These are phyloP conservation scores for Clusia tigrina DNA, from an alignment of 2,888 invertebrate genomes.

Conservation along the genomic window DNA sequence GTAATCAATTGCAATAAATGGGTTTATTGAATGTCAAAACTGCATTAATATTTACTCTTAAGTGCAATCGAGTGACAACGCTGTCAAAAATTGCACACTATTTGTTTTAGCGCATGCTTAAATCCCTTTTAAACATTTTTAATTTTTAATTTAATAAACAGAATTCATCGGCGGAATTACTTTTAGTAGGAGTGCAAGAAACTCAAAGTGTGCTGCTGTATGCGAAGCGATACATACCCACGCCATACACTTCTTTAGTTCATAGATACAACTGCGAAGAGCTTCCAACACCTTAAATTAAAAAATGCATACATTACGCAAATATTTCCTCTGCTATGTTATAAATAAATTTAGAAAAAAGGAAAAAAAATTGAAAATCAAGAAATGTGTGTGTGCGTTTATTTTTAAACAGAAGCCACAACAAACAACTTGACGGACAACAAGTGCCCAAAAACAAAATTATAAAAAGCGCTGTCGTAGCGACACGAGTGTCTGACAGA, in stretches of 20 bases:
- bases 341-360: conserved; percentile 1
- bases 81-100: neutral
- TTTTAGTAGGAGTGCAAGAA: neutral
- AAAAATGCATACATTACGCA: neutral
- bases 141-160: neutral
- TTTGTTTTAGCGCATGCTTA: neutral
- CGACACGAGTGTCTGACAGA: no score
- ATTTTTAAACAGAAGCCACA: conserved; percentile 9
- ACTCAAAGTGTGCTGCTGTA: conserved; percentile 3
- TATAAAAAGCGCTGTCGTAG: neutral
- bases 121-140: neutral
- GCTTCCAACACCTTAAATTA: neutral
- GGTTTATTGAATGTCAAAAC: no score
- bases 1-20: no score
- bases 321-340: neutral
- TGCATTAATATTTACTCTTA: no score
- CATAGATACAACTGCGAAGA: neutral
- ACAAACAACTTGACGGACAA: neutral
- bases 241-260: neutral
- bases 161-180: neutral
- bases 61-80: neutral
- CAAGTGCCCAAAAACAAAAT: neutral
- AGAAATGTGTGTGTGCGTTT: conserved; percentile 2
- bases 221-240: neutral
- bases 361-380: neutral